Percentiles rank a stretch among this genome's conserved stretches.
These are phyloP conservation scores for Ibidorhyncha struthersii DNA, from an alignment of 2,113 vertebrate species.

Conservation along the genomic window DNA sequence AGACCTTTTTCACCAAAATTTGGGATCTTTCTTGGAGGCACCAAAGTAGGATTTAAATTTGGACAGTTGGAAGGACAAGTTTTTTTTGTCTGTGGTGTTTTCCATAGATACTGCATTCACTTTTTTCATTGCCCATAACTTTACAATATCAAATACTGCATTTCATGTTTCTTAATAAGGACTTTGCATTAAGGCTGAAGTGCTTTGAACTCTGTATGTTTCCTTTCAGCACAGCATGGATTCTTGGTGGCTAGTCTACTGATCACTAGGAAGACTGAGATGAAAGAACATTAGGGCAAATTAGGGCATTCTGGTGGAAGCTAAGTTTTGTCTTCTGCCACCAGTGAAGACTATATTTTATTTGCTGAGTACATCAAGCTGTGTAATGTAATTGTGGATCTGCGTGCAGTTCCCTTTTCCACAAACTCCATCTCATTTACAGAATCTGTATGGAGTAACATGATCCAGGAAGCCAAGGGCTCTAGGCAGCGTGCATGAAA, in stretches of 20 bases:
- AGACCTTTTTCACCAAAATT: background rate
- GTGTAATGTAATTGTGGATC: conserved; percentile 25
- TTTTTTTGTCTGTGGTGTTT: background rate
- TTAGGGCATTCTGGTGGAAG: conserved; percentile 28
- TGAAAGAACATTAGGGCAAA: conserved; percentile 23
- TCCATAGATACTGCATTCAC: background rate
- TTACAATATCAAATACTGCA: background rate
- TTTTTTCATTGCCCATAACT: background rate
- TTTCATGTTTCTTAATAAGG: conserved; percentile 62
- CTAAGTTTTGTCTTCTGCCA: conserved; percentile 26
- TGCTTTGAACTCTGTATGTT: conserved; percentile 45
- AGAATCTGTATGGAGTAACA: background rate
- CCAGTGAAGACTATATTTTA: conserved; percentile 39
- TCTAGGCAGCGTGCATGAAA: background rate
- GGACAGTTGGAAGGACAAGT: background rate
- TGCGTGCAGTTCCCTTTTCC: background rate
- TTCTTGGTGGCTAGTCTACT: background rate
- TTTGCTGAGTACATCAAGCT: conserved; percentile 20
- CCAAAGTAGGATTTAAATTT: background rate
- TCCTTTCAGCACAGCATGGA: conserved; percentile 46
- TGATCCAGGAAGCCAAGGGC: background rate
- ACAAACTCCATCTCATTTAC: background rate
- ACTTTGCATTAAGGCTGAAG: conserved; percentile 42
- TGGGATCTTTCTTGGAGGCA: background rate
- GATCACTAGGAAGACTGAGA: background rate